Conservation (phyloP, 1,140 invertebrate genomes). For the Coelopa frigida region DNA sequence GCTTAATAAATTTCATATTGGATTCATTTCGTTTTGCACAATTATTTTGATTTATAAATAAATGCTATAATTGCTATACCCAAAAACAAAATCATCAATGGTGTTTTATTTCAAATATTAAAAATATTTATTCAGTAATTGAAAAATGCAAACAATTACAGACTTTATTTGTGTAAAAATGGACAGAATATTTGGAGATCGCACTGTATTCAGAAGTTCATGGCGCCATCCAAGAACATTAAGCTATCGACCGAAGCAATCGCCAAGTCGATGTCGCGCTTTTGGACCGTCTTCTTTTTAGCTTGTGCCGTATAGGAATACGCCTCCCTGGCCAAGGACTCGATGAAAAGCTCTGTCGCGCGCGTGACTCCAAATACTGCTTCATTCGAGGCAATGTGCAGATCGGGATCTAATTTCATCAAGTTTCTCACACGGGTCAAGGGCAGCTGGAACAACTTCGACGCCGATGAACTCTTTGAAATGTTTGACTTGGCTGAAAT, state of each 20-base stretch:
- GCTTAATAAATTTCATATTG: too few relatives aligned
- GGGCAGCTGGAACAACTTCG: slow-evolving; percentile 61
- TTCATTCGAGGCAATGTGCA: slow-evolving; percentile 49
- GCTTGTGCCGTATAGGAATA: slow-evolving; percentile 60
- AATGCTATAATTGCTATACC: too few relatives aligned
- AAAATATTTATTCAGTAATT: too few relatives aligned
- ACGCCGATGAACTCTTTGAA: slow-evolving; percentile 31
- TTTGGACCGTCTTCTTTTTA: slow-evolving; percentile 77
- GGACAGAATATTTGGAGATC: too few relatives aligned
- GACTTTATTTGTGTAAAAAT: too few relatives aligned
- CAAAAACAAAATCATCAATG: too few relatives aligned
- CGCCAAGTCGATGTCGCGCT: slow-evolving; percentile 68
- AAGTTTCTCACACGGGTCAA: slow-evolving; percentile 71
- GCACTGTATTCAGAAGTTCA: slow-evolving; percentile 59
- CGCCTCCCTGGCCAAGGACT: slow-evolving; percentile 69
- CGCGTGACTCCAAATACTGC: slow-evolving; percentile 75
- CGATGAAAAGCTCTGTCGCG: slow-evolving; percentile 81
- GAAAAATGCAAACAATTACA: too few relatives aligned
- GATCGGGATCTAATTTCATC: slow-evolving; percentile 81
- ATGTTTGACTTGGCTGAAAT: not conserved
- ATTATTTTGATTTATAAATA: too few relatives aligned
- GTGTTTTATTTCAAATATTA: too few relatives aligned
- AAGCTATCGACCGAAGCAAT: slow-evolving; percentile 65
- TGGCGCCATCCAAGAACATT: slow-evolving; percentile 70
- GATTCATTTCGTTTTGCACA: too few relatives aligned